phyloP scores from a whole-genome alignment of 2,113 vertebrate genomes.

The Meles meles region DNA sequence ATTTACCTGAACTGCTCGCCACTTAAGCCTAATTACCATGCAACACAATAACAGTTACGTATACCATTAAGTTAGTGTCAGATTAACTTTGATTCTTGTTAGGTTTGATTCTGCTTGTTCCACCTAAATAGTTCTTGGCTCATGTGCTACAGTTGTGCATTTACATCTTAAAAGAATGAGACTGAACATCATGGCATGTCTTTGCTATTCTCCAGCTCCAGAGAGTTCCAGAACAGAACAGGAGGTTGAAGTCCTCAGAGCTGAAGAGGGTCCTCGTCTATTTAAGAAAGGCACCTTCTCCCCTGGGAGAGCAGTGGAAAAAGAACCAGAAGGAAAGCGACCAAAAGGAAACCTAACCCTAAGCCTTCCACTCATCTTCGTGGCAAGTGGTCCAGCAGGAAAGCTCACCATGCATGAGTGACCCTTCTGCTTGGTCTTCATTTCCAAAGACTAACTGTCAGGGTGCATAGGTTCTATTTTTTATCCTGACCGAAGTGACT shows the following conservation, averaged over 20 bases:
- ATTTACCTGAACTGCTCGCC: slow-evolving; percentile 41
- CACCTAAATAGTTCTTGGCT: not conserved
- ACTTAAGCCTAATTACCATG: not conserved
- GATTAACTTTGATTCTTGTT: not conserved
- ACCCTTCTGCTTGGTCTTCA: not conserved
- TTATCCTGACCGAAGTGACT: not conserved
- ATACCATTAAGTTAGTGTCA: slow-evolving; percentile 38
- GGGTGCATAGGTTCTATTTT: not conserved
- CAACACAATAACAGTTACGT: slow-evolving; percentile 21
- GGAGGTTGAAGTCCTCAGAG: not conserved
- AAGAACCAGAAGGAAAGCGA: not conserved
- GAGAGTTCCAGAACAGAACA: not conserved
- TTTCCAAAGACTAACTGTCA: not conserved
- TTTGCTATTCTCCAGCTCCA: not conserved
- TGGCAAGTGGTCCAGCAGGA: not conserved
- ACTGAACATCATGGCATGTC: not conserved
- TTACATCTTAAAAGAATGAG: not conserved
- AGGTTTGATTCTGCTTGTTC: not conserved
- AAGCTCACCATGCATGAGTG: not conserved
- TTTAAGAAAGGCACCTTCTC: not conserved
- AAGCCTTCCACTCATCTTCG: not conserved
- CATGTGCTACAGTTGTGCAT: not conserved
- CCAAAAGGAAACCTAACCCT: no score
- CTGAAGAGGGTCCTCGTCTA: not conserved
- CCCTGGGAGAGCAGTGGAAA: not conserved